phyloP scores from a whole-genome alignment of 2,888 invertebrate species.

The Pristionchus japonicus region DNA sequence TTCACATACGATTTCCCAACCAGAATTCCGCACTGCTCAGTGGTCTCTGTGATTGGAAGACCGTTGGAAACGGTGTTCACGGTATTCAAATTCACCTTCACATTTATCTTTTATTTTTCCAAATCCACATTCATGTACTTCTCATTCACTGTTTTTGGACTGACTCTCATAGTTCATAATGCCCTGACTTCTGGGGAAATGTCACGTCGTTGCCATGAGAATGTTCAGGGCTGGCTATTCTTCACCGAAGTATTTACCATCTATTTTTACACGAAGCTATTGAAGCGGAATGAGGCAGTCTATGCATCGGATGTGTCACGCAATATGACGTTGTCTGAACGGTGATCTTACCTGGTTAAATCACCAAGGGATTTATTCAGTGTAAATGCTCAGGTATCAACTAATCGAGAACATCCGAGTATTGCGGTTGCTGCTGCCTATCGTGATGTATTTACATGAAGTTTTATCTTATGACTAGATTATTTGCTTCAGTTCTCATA shows the following conservation, averaged over 20 bases:
- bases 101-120: too few relatives aligned
- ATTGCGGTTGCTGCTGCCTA: background rate
- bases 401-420: slow-evolving; percentile 13
- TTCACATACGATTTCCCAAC: background rate
- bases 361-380: background rate
- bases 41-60: background rate
- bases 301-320: background rate
- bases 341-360: background rate
- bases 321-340: background rate
- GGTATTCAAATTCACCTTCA: too few relatives aligned
- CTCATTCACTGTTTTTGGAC: too few relatives aligned
- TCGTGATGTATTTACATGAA: background rate
- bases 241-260: background rate
- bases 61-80: background rate
- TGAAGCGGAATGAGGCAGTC: background rate
- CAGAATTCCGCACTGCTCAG: background rate
- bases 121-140: too few relatives aligned
- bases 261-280: background rate
- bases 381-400: background rate
- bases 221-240: background rate
- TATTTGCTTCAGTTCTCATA: background rate
- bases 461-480: too few relatives aligned
- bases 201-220: too few relatives aligned
- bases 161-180: too few relatives aligned
- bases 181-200: too few relatives aligned